Percentiles rank a stretch among this genome's conserved stretches.
Evolutionary conservation across 1,140 invertebrate genomes (phyloP).

Genomic region (Pseudomyrmex cubaensis): DNA sequence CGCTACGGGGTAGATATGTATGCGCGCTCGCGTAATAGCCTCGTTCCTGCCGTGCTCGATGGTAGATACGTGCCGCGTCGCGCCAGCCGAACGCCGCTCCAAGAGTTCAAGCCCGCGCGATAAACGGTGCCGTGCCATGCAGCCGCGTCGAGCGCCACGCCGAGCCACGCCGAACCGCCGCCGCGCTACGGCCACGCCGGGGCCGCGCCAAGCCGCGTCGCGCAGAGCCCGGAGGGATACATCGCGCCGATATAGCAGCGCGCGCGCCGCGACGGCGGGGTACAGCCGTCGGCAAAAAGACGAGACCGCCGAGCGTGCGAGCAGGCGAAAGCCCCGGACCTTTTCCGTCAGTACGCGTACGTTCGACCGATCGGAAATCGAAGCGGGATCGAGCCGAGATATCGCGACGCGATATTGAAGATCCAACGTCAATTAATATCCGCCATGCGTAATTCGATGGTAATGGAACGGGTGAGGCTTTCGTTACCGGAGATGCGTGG

Average conservation of each 20-base stretch:
- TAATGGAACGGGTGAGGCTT: constrained; percentile 49
- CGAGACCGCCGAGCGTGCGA: constrained; percentile 18
- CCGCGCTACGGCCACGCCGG: neutral
- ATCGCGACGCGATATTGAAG: constrained; percentile 47
- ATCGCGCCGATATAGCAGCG: neutral
- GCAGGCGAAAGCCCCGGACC: constrained; percentile 32
- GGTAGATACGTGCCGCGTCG: constrained; percentile 81
- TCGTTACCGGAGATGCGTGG: constrained; percentile 39
- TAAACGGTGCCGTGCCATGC: constrained; percentile 81
- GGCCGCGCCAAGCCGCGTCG: constrained; percentile 6
- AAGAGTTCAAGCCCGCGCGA: constrained; percentile 77
- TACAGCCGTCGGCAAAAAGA: constrained; percentile 67
- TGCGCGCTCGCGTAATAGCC: constrained; percentile 83
- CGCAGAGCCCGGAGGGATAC: constrained; percentile 39
- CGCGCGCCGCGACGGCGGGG: constrained; percentile 28
- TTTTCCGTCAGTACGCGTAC: constrained; percentile 22
- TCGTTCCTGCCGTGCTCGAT: constrained; percentile 83
- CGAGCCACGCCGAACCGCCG: constrained; percentile 13
- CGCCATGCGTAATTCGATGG: constrained; percentile 58
- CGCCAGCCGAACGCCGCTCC: constrained; percentile 73
- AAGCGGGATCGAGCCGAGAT: constrained; percentile 54
- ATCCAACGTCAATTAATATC: constrained; percentile 59
- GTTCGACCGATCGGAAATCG: constrained; percentile 53
- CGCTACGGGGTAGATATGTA: constrained; percentile 74
- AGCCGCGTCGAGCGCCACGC: constrained; percentile 67